Percentiles rank a stretch among this genome's conserved stretches.
phyloP scores from a whole-genome alignment of 1,140 invertebrate species.

The Zeugodacus cucurbitae region DNA sequence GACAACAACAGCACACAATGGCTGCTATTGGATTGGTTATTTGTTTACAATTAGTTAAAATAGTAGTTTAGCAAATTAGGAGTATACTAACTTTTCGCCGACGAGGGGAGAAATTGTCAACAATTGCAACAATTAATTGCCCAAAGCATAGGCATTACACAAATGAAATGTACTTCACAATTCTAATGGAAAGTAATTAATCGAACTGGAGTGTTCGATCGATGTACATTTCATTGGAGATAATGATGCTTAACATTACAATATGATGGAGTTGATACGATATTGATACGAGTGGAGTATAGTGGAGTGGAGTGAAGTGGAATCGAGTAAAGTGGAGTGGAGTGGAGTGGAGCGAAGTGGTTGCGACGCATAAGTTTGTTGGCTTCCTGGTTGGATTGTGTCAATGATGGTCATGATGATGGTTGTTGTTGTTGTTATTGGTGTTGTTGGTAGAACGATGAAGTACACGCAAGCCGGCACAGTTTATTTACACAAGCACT shows the following conservation, averaged over 20 bases:
- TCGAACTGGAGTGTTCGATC: not conserved
- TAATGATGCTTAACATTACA: not conserved
- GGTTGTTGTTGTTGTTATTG: not conserved
- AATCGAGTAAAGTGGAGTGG: not conserved
- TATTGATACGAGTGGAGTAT: not conserved
- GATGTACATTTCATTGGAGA: not conserved
- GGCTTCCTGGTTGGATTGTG: not conserved
- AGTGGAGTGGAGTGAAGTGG: not conserved
- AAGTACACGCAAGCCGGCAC: not conserved
- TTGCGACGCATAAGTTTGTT: not conserved
- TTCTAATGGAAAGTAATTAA: not conserved
- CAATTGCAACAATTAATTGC: slow-evolving; percentile 20
- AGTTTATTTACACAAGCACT: not conserved
- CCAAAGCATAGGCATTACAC: not conserved
- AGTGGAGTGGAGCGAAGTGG: not conserved
- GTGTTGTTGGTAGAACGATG: not conserved
- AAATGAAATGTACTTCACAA: slow-evolving; percentile 29
- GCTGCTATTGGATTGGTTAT: not conserved
- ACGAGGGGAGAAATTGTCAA: not conserved
- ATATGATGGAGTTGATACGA: not conserved
- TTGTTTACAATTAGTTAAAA: not conserved
- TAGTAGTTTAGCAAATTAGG: not conserved
- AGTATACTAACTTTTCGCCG: slow-evolving; percentile 33
- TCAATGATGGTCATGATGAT: not conserved
- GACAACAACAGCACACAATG: not conserved